Evolutionary conservation across 2,888 invertebrate genomes (phyloP), one percentile per base, ranked within the genome.

Genomic region (Asteroscopus sphinx): DNA sequence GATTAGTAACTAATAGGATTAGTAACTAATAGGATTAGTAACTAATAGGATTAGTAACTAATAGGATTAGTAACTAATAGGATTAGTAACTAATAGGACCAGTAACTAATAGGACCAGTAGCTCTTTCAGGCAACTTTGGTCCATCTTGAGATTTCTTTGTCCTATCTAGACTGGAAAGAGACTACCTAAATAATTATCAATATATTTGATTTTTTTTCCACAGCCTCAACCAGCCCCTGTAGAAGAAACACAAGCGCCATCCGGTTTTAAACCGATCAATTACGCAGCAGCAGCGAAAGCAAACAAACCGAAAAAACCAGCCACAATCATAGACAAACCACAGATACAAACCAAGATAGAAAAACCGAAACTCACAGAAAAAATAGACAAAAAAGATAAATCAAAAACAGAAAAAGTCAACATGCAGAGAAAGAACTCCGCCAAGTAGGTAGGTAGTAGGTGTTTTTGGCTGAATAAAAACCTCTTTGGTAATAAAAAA

Each of bases 241-340:
- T 56, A 0, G 87, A 84, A 17, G 89, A 86, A 11, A 53, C 60
- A 0, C 67, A 41, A 35, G 45, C 58, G 0, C 17, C 63, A 3
- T 26, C 69, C 45, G 89, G 86, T 0, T 76, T 83, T 35, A 94
- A 94, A 57, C 94, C 94, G 0, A 90, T 93, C 16, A 94, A 94
- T 84, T 94, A 94, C 69, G 94, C 94, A 5, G 94, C 94, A 0
- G 94, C 94, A 0, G 94, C 94, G 8, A 89, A 88, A 53, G 92
- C 94, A 0, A 90, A 87, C 79, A 93, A 93, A 40, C 90, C 93
- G 3, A 91, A 91, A 49, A 93, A 93, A 57, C 89, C 92, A 3
- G 85, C 89, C 17, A 86, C 87, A 32, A 73, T 87, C 5, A 67
- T 72, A 0, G 81, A 85, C n/a, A 81, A 82, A 35, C 60, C 71